Percentiles rank a stretch among this genome's conserved stretches.
Evolutionary conservation across 2,113 vertebrate species (phyloP).

Genomic region (Galeopterus variegatus): DNA sequence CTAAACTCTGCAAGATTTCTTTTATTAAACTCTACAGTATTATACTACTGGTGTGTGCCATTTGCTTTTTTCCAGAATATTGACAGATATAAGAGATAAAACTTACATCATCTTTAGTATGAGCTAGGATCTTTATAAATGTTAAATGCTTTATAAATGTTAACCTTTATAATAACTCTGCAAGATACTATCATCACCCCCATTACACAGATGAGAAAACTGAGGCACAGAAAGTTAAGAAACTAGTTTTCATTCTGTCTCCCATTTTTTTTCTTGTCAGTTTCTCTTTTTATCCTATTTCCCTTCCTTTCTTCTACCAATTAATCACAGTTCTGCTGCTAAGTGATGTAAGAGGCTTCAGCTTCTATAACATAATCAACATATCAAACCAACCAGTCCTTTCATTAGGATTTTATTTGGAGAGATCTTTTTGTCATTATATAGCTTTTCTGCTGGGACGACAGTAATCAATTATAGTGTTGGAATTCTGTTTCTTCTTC

Average conservation of each 20-base stretch:
- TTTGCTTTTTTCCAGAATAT: neutral
- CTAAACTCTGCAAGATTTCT: neutral
- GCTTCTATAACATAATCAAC: neutral
- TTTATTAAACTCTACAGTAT: neutral
- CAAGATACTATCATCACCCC: neutral
- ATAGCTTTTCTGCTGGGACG: neutral
- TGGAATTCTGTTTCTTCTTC: conserved; percentile 32
- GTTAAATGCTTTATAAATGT: neutral
- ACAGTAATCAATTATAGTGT: neutral
- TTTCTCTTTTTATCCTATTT: conserved; percentile 18
- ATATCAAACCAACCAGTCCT: neutral
- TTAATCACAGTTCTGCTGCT: neutral
- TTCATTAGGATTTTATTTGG: neutral
- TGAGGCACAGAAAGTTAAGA: neutral
- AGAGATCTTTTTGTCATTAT: neutral
- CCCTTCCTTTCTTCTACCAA: neutral
- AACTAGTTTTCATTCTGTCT: neutral
- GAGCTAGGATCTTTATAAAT: neutral
- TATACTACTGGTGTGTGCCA: neutral
- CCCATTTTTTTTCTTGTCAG: neutral
- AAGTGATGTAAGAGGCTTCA: neutral
- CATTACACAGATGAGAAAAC: neutral
- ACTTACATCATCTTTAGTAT: neutral
- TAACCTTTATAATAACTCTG: neutral
- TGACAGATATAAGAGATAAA: neutral